These are phyloP conservation scores for Glyphotaelius pellucidus DNA, from an alignment of 2,888 invertebrate species.

Conservation along the genomic window DNA sequence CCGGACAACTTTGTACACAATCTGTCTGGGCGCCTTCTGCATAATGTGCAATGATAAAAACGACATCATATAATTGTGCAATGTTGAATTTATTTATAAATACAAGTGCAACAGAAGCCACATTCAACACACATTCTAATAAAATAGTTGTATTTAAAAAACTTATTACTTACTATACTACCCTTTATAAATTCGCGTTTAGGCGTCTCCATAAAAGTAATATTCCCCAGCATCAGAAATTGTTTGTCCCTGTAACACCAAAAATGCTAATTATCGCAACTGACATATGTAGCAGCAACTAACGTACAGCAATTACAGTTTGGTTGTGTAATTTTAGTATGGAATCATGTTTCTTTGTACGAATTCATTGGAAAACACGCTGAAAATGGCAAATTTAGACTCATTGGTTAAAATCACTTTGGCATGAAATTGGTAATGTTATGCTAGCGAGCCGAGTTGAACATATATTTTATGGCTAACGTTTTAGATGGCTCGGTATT, in stretches of 20 bases:
- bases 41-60: background rate
- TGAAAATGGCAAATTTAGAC: conserved; percentile 25
- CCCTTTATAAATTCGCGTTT: too few relatives aligned
- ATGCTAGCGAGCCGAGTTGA: background rate
- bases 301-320: background rate
- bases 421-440: conserved; percentile 27
- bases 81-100: background rate
- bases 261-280: background rate
- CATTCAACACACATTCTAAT: background rate
- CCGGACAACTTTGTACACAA: conserved; percentile 11
- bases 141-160: background rate
- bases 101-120: background rate
- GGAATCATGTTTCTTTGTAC: background rate
- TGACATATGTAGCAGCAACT: too few relatives aligned
- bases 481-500: background rate
- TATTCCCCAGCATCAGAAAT: background rate
- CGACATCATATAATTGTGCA: background rate
- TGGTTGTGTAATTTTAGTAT: background rate
- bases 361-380: conserved; percentile 39
- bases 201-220: too few relatives aligned
- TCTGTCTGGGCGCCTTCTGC: background rate
- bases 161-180: background rate
- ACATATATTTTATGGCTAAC: background rate
- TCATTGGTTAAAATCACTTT: conserved; percentile 5
- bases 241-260: background rate